Conservation (phyloP, 2,888 invertebrate genomes). For the Dasysyrphus albostriatus region DNA sequence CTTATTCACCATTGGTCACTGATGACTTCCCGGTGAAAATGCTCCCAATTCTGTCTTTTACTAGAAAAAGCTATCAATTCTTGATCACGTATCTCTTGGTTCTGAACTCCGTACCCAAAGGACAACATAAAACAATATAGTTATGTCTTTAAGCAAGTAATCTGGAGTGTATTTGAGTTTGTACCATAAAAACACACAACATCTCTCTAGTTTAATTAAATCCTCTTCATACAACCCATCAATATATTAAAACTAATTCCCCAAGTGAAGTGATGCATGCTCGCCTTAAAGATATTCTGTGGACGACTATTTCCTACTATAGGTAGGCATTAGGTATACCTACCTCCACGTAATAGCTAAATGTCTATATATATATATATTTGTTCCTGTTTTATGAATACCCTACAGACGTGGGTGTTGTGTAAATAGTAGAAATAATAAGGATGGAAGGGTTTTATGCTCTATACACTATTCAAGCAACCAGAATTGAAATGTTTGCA, state of each 20-base stretch:
- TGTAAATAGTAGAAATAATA: not conserved
- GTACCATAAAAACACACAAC: not conserved
- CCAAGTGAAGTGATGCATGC: constrained; percentile 48
- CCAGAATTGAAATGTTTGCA: constrained; percentile 33
- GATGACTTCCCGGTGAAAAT: too few relatives aligned
- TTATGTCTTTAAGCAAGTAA: not conserved
- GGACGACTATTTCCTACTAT: not conserved
- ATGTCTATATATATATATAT: not conserved
- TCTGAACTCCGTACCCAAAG: too few relatives aligned
- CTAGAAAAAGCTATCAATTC: too few relatives aligned
- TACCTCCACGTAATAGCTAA: not conserved
- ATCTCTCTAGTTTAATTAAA: constrained; percentile 41
- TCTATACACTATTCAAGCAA: not conserved
- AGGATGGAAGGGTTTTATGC: constrained; percentile 45
- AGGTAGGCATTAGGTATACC: not conserved
- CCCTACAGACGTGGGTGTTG: constrained; percentile 15
- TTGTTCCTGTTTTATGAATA: constrained; percentile 17
- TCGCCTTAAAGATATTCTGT: constrained; percentile 25
- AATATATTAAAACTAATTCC: constrained; percentile 58
- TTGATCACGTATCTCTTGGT: too few relatives aligned
- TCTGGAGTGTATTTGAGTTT: not conserved
- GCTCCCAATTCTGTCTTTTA: too few relatives aligned
- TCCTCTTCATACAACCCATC: constrained; percentile 27
- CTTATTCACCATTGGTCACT: too few relatives aligned
- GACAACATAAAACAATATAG: not conserved